phyloP scores from a whole-genome alignment of 1,140 invertebrate species.

The Drosophila elegans region DNA sequence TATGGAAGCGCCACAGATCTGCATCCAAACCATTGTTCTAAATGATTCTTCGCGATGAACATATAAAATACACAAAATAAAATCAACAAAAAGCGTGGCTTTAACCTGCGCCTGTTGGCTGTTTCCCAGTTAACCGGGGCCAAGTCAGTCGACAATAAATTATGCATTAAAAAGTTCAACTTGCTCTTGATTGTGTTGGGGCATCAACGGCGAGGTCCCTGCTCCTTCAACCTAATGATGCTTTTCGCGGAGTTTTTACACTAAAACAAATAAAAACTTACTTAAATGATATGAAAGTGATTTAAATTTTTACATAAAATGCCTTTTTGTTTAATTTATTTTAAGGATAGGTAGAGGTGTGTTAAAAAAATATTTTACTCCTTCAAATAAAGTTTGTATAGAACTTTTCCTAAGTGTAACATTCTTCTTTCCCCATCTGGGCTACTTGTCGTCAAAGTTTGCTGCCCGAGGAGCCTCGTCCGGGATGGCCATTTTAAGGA shows the following conservation, averaged over 20 bases:
- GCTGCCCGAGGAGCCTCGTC: slow-evolving; percentile 17
- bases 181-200: slow-evolving; percentile 75
- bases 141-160: slow-evolving; percentile 58
- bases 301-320: no score
- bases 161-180: slow-evolving; percentile 82
- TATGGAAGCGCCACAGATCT: slow-evolving; percentile 60
- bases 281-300: not conserved
- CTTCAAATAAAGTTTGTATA: not conserved
- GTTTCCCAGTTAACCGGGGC: slow-evolving; percentile 17
- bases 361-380: no score
- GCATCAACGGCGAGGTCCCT: slow-evolving; percentile 32
- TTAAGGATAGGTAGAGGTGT: no score
- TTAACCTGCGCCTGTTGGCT: slow-evolving; percentile 41
- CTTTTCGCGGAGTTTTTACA: slow-evolving; percentile 1
- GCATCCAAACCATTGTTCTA: slow-evolving; percentile 44
- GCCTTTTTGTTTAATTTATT: no score
- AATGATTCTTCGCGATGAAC: slow-evolving; percentile 37
- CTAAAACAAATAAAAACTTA: not conserved
- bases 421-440: slow-evolving; percentile 27
- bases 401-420: not conserved
- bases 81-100: slow-evolving; percentile 39
- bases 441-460: slow-evolving; percentile 73
- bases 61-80: slow-evolving; percentile 31
- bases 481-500: slow-evolving; percentile 58
- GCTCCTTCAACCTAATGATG: slow-evolving; percentile 35